Evolutionary conservation across 2,113 vertebrate genomes (phyloP).

Genomic region (Myrmophylax atrothorax): DNA sequence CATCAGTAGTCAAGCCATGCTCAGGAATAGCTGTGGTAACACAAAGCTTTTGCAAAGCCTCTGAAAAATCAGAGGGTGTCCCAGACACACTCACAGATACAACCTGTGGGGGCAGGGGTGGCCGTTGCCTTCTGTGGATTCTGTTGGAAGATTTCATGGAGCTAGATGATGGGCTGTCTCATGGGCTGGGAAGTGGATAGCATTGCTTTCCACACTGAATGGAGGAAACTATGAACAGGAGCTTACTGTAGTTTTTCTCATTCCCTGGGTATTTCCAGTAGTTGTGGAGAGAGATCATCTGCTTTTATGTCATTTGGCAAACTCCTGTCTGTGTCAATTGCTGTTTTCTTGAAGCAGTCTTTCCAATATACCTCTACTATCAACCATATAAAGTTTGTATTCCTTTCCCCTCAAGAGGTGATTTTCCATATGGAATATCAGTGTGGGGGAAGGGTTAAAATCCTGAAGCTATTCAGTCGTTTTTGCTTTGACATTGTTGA

Average conservation of each 20-base stretch:
- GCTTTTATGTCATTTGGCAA: not conserved
- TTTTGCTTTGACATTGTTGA: not conserved
- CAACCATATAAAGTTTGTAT: not conserved
- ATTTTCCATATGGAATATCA: not conserved
- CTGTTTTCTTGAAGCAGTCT: not conserved
- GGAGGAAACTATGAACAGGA: not conserved
- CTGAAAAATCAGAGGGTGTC: not conserved
- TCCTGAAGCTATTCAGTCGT: not conserved
- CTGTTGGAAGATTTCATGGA: not conserved
- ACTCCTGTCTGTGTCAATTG: not conserved
- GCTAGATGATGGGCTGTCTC: not conserved
- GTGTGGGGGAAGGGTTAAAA: slow-evolving; percentile 17
- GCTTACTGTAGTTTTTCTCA: not conserved
- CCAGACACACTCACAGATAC: not conserved
- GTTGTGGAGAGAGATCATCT: not conserved
- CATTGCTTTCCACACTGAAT: not conserved
- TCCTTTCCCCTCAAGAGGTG: not conserved
- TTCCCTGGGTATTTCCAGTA: not conserved
- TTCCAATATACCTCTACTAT: not conserved
- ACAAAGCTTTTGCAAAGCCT: not conserved
- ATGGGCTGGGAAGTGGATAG: not conserved
- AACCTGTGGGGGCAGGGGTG: not conserved
- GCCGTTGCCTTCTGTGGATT: fast-evolving
- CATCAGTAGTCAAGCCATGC: not conserved
- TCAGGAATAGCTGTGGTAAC: not conserved